Evolutionary conservation across 1,140 invertebrate genomes (phyloP).

Genomic region (Drosophila obscura): DNA sequence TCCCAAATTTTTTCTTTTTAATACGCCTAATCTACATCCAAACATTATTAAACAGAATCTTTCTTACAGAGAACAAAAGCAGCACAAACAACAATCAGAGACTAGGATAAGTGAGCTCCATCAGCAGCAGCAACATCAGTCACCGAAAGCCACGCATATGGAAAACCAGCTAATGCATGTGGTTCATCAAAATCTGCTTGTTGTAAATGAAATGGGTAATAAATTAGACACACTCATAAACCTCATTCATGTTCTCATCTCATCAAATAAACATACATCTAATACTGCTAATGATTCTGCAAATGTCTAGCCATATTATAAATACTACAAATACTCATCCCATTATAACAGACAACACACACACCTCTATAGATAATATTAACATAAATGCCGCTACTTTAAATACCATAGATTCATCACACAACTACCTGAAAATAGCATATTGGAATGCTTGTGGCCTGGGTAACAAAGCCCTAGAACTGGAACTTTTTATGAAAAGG

Average conservation of each 20-base stretch:
- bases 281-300: background rate
- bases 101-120: too few species aligned
- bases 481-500: too few species aligned
- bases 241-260: background rate
- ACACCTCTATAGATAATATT: background rate
- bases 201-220: background rate
- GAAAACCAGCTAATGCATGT: background rate
- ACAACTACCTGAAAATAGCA: background rate
- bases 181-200: background rate
- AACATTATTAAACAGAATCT: too few species aligned
- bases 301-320: background rate
- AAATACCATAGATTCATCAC: background rate
- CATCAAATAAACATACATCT: background rate
- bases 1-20: too few species aligned
- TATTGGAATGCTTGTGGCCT: background rate
- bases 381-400: background rate
- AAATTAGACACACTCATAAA: background rate
- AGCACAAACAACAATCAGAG: too few species aligned
- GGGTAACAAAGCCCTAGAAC: background rate
- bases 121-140: background rate
- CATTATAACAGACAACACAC: background rate
- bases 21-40: too few species aligned
- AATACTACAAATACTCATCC: background rate
- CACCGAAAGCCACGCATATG: too few species aligned
- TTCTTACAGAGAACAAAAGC: too few species aligned